Percentiles rank a stretch among this genome's conserved stretches.
Conservation (phyloP, 2,113 vertebrate species). For the Ascaphus truei region DNA sequence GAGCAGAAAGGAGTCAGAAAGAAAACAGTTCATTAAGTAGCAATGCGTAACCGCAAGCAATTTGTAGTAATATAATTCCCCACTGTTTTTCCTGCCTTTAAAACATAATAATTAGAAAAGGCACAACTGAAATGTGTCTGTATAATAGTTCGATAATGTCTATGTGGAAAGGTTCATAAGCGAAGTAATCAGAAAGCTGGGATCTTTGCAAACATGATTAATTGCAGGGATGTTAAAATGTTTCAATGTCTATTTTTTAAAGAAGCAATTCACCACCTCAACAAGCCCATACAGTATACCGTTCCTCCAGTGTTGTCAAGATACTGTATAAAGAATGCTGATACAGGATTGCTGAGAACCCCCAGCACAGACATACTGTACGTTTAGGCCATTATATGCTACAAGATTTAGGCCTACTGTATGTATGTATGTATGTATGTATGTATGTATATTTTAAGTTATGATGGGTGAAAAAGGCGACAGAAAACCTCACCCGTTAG, state of each 20-base stretch:
- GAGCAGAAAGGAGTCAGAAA: constrained; percentile 44
- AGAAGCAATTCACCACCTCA: not conserved
- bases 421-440: too few relatives aligned
- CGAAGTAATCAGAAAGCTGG: not conserved
- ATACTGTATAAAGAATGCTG: too few relatives aligned
- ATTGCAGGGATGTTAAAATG: constrained; percentile 23
- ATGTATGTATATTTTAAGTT: too few relatives aligned
- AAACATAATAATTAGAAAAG: constrained; percentile 54
- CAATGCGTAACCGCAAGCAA: constrained; percentile 47
- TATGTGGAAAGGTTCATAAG: constrained; percentile 26
- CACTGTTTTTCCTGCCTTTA: constrained; percentile 53
- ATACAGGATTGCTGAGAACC: too few relatives aligned
- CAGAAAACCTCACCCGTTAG: too few relatives aligned
- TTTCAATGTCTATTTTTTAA: not conserved
- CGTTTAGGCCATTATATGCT: too few relatives aligned
- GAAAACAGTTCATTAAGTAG: constrained; percentile 54
- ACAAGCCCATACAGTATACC: not conserved
- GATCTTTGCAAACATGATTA: too few relatives aligned
- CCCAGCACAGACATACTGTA: too few relatives aligned
- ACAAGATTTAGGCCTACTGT: too few relatives aligned
- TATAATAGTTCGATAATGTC: constrained; percentile 28
- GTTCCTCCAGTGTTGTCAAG: too few relatives aligned
- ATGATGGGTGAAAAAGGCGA: too few relatives aligned
- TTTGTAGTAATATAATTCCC: constrained; percentile 50
- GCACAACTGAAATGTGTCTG: constrained; percentile 54